Evolutionary conservation across 2,113 vertebrate species (phyloP).

Genomic region (Perca flavescens): DNA sequence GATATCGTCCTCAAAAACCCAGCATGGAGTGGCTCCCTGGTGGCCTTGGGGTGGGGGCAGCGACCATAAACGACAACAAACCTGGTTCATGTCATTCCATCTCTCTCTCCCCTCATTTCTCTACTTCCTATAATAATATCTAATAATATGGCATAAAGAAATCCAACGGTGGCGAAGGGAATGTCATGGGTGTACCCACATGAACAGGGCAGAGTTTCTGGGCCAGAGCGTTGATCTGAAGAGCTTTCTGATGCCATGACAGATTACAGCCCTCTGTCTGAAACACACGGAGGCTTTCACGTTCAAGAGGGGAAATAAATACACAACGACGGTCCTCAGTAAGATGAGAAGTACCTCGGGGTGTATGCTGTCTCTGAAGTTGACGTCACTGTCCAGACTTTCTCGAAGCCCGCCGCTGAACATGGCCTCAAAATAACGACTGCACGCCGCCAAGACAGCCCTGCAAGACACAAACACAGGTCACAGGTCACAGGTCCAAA

Average conservation of each 20-base stretch:
- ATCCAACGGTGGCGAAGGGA: too few relatives aligned
- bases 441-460: constrained; percentile 93
- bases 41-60: too few relatives aligned
- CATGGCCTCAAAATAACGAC: constrained; percentile 97
- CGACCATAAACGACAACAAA: too few relatives aligned
- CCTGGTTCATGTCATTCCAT: too few relatives aligned
- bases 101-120: too few relatives aligned
- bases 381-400: constrained; percentile 91
- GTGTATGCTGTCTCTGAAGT: constrained; percentile 94
- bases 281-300: neutral
- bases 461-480: constrained; percentile 59
- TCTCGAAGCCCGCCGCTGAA: constrained; percentile 95
- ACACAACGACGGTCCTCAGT: neutral
- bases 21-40: too few relatives aligned
- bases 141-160: too few relatives aligned
- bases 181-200: too few relatives aligned
- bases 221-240: too few relatives aligned
- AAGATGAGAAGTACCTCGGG: constrained; percentile 81
- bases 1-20: too few relatives aligned
- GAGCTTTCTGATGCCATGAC: neutral
- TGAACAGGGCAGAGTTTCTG: too few relatives aligned
- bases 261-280: neutral
- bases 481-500: rapidly evolving
- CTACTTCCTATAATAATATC: too few relatives aligned
- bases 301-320: neutral